Conservation (phyloP, 2,888 invertebrate species). For the Lochmaea crataegi region DNA sequence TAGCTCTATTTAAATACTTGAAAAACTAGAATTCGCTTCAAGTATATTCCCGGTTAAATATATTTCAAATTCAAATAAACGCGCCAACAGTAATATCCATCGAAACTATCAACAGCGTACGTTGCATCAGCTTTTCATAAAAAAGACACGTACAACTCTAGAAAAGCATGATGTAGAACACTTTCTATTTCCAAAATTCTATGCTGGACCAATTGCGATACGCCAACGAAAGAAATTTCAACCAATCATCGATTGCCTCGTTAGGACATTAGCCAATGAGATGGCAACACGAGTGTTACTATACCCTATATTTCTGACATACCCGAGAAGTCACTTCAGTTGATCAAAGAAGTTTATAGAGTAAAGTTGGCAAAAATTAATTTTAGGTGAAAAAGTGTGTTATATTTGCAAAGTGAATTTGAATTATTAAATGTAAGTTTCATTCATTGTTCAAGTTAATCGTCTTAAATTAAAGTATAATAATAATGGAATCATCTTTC, state of each 20-base stretch:
- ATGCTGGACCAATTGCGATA: conserved; percentile 73
- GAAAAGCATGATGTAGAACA: conserved; percentile 30
- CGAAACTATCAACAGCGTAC: conserved; percentile 30
- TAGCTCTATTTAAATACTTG: neutral
- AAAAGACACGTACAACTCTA: conserved; percentile 28
- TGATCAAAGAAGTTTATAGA: conserved; percentile 39
- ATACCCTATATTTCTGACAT: conserved; percentile 57
- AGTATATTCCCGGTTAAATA: neutral
- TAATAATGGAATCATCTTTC: neutral
- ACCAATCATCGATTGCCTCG: conserved; percentile 67
- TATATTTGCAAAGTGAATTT: conserved; percentile 16
- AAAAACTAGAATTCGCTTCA: neutral
- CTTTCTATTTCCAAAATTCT: conserved; percentile 17
- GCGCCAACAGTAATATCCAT: neutral
- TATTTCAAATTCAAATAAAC: conserved; percentile 31
- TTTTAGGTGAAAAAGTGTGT: conserved; percentile 34
- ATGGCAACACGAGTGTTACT: conserved; percentile 67
- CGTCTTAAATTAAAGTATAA: neutral
- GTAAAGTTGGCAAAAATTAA: conserved; percentile 19
- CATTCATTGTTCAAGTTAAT: conserved; percentile 5
- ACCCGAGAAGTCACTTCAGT: conserved; percentile 48
- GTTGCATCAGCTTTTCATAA: conserved; percentile 29
- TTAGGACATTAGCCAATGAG: conserved; percentile 67
- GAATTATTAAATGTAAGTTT: conserved; percentile 27
- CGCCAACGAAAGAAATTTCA: conserved; percentile 70